phyloP scores from a whole-genome alignment of 2,113 vertebrate genomes.

The Megaptera novaeangliae region DNA sequence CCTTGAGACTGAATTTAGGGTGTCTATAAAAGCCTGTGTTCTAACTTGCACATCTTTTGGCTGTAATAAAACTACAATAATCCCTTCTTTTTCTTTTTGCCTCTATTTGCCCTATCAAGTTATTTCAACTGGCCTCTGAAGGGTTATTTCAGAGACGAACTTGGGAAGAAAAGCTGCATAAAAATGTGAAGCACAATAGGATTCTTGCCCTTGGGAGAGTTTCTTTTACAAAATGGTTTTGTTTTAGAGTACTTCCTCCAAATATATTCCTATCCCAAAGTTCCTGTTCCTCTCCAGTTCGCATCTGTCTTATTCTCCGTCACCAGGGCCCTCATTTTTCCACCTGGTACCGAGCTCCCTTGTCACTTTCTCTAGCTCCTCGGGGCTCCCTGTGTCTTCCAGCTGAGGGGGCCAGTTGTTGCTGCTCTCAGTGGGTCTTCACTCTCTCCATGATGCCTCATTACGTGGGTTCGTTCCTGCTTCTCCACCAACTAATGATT shows the following conservation, averaged over 20 bases:
- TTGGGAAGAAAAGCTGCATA: background rate
- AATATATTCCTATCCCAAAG: background rate
- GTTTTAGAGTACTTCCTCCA: background rate
- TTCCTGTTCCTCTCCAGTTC: background rate
- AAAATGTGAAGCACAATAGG: background rate
- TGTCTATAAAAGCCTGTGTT: too few relatives aligned
- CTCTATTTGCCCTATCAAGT: background rate
- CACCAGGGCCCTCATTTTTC: background rate
- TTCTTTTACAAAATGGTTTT: slow-evolving; percentile 37
- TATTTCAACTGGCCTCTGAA: background rate
- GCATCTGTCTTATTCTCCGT: background rate
- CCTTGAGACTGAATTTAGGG: background rate
- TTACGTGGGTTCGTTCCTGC: background rate
- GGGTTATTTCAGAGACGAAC: background rate
- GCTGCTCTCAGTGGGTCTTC: background rate
- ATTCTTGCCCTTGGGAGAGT: background rate
- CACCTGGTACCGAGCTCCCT: background rate
- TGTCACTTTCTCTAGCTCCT: background rate
- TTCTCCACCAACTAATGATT: background rate
- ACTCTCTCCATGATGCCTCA: background rate
- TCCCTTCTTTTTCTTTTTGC: background rate
- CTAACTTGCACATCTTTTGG: background rate
- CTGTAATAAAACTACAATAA: background rate
- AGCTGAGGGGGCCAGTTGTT: background rate
- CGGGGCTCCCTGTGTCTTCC: fast-evolving